These are phyloP conservation scores for Drosophila anomalata DNA, from an alignment of 2,888 invertebrate genomes.

Conservation along the genomic window DNA sequence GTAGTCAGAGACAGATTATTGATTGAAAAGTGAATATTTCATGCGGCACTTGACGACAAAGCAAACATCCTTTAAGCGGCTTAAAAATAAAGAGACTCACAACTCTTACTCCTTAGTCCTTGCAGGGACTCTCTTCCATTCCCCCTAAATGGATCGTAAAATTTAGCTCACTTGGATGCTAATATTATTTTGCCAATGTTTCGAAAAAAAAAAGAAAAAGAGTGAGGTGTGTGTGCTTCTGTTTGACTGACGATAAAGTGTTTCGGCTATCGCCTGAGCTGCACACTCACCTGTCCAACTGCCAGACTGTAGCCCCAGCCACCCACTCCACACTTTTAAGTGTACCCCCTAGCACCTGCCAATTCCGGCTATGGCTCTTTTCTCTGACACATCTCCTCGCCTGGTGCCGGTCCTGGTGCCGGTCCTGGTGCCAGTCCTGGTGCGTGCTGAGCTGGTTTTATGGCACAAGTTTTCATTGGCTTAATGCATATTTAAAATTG, in stretches of 20 bases:
- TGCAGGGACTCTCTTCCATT: background rate
- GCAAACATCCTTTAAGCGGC: conserved; percentile 32
- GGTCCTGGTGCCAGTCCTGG: background rate
- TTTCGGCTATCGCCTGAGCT: conserved; percentile 36
- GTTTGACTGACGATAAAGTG: conserved; percentile 49
- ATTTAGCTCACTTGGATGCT: conserved; percentile 29
- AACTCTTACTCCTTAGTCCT: background rate
- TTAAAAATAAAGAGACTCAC: conserved; percentile 5
- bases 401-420: too few species aligned
- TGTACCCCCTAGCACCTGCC: background rate
- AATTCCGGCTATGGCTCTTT: conserved; percentile 11
- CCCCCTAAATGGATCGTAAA: conserved; percentile 31
- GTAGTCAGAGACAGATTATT: conserved; percentile 4
- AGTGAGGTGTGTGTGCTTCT: background rate
- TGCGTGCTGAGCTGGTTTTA: conserved; percentile 49
- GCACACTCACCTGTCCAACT: conserved; percentile 16
- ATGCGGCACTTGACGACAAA: conserved; percentile 5
- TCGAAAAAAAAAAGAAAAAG: background rate
- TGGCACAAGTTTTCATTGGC: conserved; percentile 64
- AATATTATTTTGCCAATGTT: conserved; percentile 40
- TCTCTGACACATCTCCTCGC: conserved; percentile 9
- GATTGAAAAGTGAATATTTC: conserved; percentile 28
- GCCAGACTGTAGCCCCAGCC: background rate
- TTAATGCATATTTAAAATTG: conserved; percentile 67
- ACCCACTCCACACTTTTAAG: background rate